Evolutionary conservation across 2,888 invertebrate species (phyloP), one percentile per base, ranked within the genome.

Genomic region (Lottia gigantea): DNA sequence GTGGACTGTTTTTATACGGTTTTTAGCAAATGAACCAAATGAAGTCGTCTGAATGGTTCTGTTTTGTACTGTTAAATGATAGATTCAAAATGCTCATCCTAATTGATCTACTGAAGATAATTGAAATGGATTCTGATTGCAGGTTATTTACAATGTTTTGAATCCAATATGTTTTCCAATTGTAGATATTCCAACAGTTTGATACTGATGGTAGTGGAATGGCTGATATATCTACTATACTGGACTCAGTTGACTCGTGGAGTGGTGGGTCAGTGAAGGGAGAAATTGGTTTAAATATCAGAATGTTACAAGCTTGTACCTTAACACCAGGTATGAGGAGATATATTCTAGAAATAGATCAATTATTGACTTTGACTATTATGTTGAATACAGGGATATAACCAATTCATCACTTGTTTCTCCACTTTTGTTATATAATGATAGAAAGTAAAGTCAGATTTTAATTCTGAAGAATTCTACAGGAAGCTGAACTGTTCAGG

Each of bases 131-230:
- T n/a, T n/a, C n/a, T n/a, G n/a, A n/a, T n/a, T n/a, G n/a, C n/a
- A n/a, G 31, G 31, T 6, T 31, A 31, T 31, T 31, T 31, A 31
- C 31, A 31, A 31, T 31, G 31, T 6, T 31, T 31, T 49, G n/a
- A n/a, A n/a, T 49, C n/a, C n/a, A 19, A 1, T 2, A n/a, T n/a
- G n/a, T 6, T n/a, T 15, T 49, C 4, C n/a, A 8, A 6, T 19
- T 23, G n/a, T 55, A 84, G 84, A 81, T 83, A 1, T 84, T 85
- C 65, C 84, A 84, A 71, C 82, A 83, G 74, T 87, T 87, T 82
- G 88, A 87, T 77, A 83, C 82, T 49, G 87, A 87, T 76, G 87
- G 86, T 1, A 85, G 83, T 78, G 87, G 86, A 26, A 80, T 83
- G n/a, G 86, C 85, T 0, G 87, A 88, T 67, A 82, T 85, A n/a